Evolutionary conservation across 1,140 invertebrate genomes (phyloP), one percentile per base, ranked within the genome.

Genomic region (Drosophila sturtevanti): DNA sequence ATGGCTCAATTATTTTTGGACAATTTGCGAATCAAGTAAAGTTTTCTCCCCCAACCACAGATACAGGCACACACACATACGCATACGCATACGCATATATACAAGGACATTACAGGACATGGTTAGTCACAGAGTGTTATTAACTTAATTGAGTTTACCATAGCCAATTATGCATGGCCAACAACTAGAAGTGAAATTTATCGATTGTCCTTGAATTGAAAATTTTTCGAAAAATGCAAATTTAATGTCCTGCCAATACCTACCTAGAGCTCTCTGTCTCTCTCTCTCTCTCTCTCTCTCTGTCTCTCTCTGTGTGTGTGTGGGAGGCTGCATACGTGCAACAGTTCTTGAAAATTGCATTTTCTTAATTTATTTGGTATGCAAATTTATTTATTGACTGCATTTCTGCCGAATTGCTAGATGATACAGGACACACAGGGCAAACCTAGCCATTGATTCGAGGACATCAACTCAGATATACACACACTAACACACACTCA

Each of bases 341-440:
- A 80, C 77, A 85, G 75, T 86, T 81, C 81, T 86, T 86, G 78
- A 77, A 87, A 87, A 87, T 87, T 87, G 84, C 84, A 87, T 89
- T 87, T 89, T 87, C 84, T 87, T 87, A 66, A 89, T 89, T 87
- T 89, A 84, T 87, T 87, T 87, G 79, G 66, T 89, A 87, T 87
- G 84, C 84, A 77, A 87, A 87, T 87, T 87, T 87, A 87, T 87
- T 87, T 87, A 87, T 87, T 79, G 84, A 82, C 81, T 85, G 81
- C 63, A 63, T 44, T 38, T 52, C 61, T 14, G 4, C 52, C n/a
- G 21, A 14, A 38, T 44, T n/a, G 63, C 34, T 31, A 21, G 18
- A 31, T 56, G 34, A 6, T 12, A 61, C 37, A 71, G 71, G 41
- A 56, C 72, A 67, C 37, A 60, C 56, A 52, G 55, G 14, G 9